Conservation (phyloP, 2,888 invertebrate genomes). For the Pseudanteris insignis region DNA sequence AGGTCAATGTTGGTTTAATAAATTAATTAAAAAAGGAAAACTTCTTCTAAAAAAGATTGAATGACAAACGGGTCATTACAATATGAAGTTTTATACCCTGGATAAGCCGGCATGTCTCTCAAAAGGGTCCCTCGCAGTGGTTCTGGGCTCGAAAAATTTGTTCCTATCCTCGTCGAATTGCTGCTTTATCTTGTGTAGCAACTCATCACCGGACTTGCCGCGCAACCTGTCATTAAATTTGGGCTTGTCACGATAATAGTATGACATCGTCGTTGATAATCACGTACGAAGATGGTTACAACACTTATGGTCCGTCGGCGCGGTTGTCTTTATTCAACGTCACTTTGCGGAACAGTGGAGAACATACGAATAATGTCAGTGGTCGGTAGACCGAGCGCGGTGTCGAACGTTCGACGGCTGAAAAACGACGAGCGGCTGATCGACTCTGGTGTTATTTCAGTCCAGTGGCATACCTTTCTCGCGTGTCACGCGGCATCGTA, state of each 20-base stretch:
- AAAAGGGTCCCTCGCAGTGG: conserved; percentile 52
- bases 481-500: conserved; percentile 27
- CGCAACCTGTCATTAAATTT: conserved; percentile 58
- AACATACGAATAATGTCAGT: too few species aligned
- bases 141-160: conserved; percentile 56
- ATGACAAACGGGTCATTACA: too few species aligned
- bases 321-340: too few species aligned
- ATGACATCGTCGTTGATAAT: conserved; percentile 53
- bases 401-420: too few species aligned
- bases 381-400: too few species aligned
- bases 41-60: too few species aligned
- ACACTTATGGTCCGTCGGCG: background rate
- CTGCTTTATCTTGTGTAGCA: conserved; percentile 59
- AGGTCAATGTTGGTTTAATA: too few species aligned
- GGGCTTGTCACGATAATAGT: conserved; percentile 61
- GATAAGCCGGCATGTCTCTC: conserved; percentile 57
- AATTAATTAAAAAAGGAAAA: too few species aligned
- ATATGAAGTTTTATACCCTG: conserved; percentile 49
- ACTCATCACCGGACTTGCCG: conserved; percentile 59
- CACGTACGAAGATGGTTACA: background rate
- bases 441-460: background rate
- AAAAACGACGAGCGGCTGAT: background rate
- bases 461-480: conserved; percentile 19
- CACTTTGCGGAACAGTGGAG: too few species aligned
- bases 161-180: conserved; percentile 58